Evolutionary conservation across 2,797 vertebrate genomes (phyloP), one percentile per base, ranked within the genome.

Genomic region (Podarcis lilfordi): DNA sequence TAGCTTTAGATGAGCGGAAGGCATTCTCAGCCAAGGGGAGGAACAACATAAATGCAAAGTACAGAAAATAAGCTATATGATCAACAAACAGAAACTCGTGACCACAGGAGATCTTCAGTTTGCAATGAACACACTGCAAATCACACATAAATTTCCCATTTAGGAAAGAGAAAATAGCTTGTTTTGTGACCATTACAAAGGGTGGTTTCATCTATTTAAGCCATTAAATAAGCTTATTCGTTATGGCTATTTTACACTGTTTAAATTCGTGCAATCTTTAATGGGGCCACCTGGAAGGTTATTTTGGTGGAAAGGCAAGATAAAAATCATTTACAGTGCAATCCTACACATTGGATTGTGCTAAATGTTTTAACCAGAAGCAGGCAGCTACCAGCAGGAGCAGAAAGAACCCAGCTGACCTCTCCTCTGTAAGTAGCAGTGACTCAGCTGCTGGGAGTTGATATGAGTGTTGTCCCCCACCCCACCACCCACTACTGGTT

Each of bases 21-120:
- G 87, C 82, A 93, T 88, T 95, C 93, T 80, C 84, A 94, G 93
- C 69, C 79, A 68, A 50, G 8, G 27, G 80, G 89, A 82, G 80
- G 94, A 84, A 92, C 91, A 21, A 88, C 50, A 87, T 43, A 80
- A 92, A 94, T 82, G 64, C 37, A 93, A 92, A 95, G 92, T 84
- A 91, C 0, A 75, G 88, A 66, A 92, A 95, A 91, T 75, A 93
- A 92, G 91, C 88, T 85, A 11, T 89, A 61, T 87, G 88, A 92
- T 35, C 86, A 68, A 85, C 87, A 94, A 88, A 95, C 37, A 91
- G 80, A 94, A 92, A 88, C 66, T 86, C 77, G 92, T 35, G 72
- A 82, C 90, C 95, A 91, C 50, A 88, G 92, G 90, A 93, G 79
- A 35, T 89, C 13, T 93, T 87, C 84, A 76, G 72, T 86, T 88